phyloP scores from a whole-genome alignment of 2,888 invertebrate genomes.

The Ctena decussata region DNA sequence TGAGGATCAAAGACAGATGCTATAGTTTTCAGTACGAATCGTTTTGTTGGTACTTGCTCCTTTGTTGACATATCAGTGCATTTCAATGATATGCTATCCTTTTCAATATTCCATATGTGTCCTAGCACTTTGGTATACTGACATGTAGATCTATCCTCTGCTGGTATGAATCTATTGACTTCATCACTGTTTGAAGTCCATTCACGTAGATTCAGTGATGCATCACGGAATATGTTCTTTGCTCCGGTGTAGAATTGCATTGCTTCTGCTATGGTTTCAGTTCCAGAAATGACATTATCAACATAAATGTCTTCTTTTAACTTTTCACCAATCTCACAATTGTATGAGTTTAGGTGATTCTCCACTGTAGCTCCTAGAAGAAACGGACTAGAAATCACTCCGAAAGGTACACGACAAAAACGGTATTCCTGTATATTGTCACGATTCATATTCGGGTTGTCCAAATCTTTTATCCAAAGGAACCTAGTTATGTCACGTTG shows the following conservation, averaged over 20 bases:
- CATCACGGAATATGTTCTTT: slow-evolving; percentile 5
- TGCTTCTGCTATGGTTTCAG: not conserved
- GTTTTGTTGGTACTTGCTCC: slow-evolving; percentile 2
- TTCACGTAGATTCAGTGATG: slow-evolving; percentile 23
- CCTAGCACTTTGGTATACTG: slow-evolving; percentile 9
- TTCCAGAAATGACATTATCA: slow-evolving; percentile 8
- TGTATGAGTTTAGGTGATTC: not conserved
- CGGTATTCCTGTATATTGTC: slow-evolving; percentile 17
- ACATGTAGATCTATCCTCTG: not conserved
- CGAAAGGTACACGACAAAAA: slow-evolving; percentile 21
- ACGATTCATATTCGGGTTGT: not conserved
- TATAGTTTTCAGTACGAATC: not conserved
- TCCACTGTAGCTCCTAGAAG: slow-evolving; percentile 20
- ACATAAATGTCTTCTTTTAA: slow-evolving; percentile 26
- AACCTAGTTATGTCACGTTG: slow-evolving; percentile 7
- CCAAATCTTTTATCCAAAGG: slow-evolving; percentile 12
- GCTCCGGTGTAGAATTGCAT: too few relatives aligned
- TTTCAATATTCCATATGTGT: slow-evolving; percentile 23
- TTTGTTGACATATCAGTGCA: not conserved
- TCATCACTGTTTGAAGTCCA: slow-evolving; percentile 25
- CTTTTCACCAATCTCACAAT: not conserved
- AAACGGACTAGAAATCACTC: slow-evolving; percentile 21
- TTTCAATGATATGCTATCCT: slow-evolving; percentile 13
- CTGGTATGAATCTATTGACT: not conserved
- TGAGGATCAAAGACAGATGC: slow-evolving; percentile 21